phyloP scores from a whole-genome alignment of 2,113 vertebrate species.

The Empidonax alnorum region DNA sequence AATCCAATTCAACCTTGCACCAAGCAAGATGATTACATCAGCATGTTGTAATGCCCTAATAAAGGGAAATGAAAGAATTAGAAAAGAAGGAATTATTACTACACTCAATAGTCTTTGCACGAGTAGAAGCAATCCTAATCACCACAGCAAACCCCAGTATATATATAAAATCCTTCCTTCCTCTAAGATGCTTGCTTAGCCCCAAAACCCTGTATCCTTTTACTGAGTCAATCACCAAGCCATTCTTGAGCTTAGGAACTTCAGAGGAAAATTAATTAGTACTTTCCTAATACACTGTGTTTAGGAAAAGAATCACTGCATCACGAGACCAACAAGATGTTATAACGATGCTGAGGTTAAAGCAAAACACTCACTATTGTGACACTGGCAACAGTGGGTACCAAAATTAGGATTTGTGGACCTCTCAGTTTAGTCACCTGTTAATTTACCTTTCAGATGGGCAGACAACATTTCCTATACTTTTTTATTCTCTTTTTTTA shows the following conservation, averaged over 20 bases:
- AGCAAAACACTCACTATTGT: not conserved
- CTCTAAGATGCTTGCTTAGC: not conserved
- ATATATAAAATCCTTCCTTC: not conserved
- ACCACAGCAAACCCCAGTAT: not conserved
- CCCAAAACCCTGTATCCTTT: not conserved
- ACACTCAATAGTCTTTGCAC: not conserved
- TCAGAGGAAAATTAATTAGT: not conserved
- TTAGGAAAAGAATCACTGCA: not conserved
- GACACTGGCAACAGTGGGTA: not conserved
- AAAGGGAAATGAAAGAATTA: not conserved
- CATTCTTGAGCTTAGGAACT: not conserved
- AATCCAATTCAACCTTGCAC: conserved; percentile 96
- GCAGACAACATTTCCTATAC: not conserved
- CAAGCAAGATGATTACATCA: conserved; percentile 91
- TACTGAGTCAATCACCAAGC: not conserved
- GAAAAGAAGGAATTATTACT: not conserved
- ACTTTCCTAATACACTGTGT: not conserved
- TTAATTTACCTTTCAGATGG: not conserved
- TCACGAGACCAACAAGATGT: not conserved
- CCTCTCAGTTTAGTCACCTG: not conserved
- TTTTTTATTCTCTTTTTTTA: not conserved
- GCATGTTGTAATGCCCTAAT: conserved; percentile 88
- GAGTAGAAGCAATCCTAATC: not conserved
- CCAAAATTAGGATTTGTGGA: not conserved
- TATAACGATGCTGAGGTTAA: not conserved